Conservation (phyloP, 92 coral and sea anemone genomes). For the Nematostella vectensis region DNA sequence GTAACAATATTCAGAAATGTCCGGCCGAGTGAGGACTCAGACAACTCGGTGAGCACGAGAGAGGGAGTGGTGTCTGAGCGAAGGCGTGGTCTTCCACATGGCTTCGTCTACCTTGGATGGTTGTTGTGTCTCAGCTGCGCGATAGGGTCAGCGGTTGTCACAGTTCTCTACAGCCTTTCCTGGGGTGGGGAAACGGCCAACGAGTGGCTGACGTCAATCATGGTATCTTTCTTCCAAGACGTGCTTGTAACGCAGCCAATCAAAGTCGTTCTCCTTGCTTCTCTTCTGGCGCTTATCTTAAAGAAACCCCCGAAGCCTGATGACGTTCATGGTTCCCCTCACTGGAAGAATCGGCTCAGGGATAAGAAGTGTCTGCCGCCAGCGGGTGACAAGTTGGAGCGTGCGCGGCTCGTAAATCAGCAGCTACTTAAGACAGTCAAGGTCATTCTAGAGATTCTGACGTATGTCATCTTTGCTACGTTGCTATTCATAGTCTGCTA, state of each 20-base stretch:
- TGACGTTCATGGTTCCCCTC: constrained; percentile 11
- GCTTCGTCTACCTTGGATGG: constrained; percentile 51
- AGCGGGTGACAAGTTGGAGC: constrained; percentile 43
- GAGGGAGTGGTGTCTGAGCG: neutral
- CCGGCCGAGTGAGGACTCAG: constrained; percentile 13
- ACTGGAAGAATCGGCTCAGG: constrained; percentile 1
- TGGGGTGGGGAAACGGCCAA: constrained; percentile 76
- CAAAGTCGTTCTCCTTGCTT: constrained; percentile 45
- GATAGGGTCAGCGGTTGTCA: constrained; percentile 31
- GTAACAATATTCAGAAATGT: constrained; percentile 52
- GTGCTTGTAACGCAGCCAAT: constrained; percentile 60
- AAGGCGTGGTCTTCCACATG: constrained; percentile 23
- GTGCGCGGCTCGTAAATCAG: constrained; percentile 41
- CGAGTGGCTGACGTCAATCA: constrained; percentile 72
- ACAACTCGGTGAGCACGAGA: neutral
- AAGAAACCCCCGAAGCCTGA: constrained; percentile 43
- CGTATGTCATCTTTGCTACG: constrained; percentile 56
- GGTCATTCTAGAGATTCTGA: constrained; percentile 43
- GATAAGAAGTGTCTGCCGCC: constrained; percentile 28
- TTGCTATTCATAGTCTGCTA: constrained; percentile 75
- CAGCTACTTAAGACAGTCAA: constrained; percentile 53
- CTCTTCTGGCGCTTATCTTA: constrained; percentile 42
- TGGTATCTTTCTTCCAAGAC: constrained; percentile 61
- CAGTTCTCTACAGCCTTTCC: constrained; percentile 57
- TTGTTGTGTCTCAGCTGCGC: constrained; percentile 32